Conservation (phyloP, 2,113 vertebrate genomes). For the Syrrhaptes paradoxus region DNA sequence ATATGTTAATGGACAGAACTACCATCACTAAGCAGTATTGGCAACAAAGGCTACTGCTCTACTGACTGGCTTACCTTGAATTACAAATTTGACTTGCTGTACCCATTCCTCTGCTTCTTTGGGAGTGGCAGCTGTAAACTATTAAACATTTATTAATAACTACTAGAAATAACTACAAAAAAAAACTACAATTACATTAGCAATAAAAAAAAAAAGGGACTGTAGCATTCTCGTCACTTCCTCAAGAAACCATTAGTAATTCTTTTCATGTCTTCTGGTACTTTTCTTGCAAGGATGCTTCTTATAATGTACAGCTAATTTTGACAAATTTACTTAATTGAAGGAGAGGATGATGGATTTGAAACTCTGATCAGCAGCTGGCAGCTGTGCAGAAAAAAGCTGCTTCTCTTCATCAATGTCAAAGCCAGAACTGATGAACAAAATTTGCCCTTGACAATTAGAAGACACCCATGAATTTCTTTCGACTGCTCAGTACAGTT, state of each 20-base stretch:
- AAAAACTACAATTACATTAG: conserved; percentile 32
- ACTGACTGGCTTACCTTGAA: conserved; percentile 84
- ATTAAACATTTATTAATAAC: conserved; percentile 55
- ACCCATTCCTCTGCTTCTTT: conserved; percentile 96
- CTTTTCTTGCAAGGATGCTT: conserved; percentile 87
- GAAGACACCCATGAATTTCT: conserved; percentile 88
- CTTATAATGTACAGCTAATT: conserved; percentile 87
- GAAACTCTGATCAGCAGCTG: conserved; percentile 87
- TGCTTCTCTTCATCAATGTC: conserved; percentile 89
- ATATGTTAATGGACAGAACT: neutral
- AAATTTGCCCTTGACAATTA: conserved; percentile 89
- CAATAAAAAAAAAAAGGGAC: conserved; percentile 43
- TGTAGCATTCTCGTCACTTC: conserved; percentile 69
- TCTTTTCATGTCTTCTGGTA: conserved; percentile 82
- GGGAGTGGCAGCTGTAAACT: conserved; percentile 92
- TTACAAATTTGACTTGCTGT: conserved; percentile 88
- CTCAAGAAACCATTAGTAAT: conserved; percentile 79
- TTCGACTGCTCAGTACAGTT: conserved; percentile 83
- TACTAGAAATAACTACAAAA: conserved; percentile 37
- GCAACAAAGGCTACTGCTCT: neutral
- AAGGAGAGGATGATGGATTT: conserved; percentile 88
- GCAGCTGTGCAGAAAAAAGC: conserved; percentile 84
- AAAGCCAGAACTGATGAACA: conserved; percentile 84
- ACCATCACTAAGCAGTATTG: neutral
- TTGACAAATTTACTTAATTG: conserved; percentile 91